Evolutionary conservation across 2,888 invertebrate species (phyloP).

Genomic region (Drosophila mimetica): DNA sequence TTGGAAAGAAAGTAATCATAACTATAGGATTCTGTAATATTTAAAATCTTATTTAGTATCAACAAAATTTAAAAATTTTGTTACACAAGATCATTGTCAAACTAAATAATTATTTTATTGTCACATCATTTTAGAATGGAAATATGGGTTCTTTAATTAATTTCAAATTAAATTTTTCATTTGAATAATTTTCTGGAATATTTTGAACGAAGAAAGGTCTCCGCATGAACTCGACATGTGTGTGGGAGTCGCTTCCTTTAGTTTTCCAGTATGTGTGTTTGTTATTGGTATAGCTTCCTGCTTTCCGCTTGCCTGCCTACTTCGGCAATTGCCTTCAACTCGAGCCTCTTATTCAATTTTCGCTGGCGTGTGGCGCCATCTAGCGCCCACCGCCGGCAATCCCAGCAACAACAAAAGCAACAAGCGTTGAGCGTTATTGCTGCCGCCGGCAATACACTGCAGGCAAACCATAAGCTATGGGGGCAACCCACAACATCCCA

Average conservation of each 20-base stretch:
- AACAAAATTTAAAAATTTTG: too few species aligned
- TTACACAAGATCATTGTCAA: too few species aligned
- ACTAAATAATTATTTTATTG: too few species aligned
- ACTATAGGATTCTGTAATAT: too few species aligned
- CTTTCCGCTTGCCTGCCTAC: slow-evolving; percentile 44
- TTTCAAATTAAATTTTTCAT: background rate
- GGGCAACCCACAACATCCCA: slow-evolving; percentile 32
- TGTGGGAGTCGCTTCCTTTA: slow-evolving; percentile 15
- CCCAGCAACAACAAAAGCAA: slow-evolving; percentile 39
- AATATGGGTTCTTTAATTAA: background rate
- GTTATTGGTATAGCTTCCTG: slow-evolving; percentile 70
- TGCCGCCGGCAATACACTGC: slow-evolving; percentile 65
- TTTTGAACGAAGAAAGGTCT: background rate
- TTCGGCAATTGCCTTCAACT: slow-evolving; percentile 47
- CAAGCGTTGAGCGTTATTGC: slow-evolving; percentile 49
- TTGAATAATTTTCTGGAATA: background rate
- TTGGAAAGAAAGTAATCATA: too few species aligned
- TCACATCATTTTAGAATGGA: too few species aligned
- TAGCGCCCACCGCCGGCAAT: slow-evolving; percentile 61
- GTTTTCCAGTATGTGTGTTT: slow-evolving; percentile 34
- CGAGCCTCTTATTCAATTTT: slow-evolving; percentile 73
- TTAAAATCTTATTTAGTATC: too few species aligned
- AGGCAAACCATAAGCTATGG: slow-evolving; percentile 68
- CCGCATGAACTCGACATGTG: slow-evolving; percentile 7
- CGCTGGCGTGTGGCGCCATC: slow-evolving; percentile 74